These are phyloP conservation scores for Aphaenogaster rudis DNA, from an alignment of 1,140 invertebrate species.

Conservation along the genomic window DNA sequence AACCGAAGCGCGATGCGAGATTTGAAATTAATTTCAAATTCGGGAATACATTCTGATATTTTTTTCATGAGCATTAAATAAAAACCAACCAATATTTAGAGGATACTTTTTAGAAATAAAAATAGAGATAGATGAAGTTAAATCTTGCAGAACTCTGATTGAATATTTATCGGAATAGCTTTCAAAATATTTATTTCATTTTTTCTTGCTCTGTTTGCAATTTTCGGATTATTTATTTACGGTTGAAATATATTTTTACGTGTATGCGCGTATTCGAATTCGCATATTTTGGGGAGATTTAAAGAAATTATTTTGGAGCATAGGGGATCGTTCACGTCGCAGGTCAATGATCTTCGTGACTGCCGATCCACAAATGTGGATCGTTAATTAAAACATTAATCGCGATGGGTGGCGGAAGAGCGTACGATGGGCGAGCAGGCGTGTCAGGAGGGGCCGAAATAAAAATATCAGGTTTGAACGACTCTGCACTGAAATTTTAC, in stretches of 20 bases:
- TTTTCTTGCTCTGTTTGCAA: not conserved
- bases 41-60: not conserved
- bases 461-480: conserved; percentile 61
- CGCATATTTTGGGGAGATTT: not conserved
- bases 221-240: not conserved
- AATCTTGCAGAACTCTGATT: not conserved
- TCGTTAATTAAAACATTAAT: conserved; percentile 52
- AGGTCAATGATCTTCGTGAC: not conserved
- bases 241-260: not conserved
- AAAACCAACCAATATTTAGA: not conserved
- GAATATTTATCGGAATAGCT: not conserved
- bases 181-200: not conserved
- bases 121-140: not conserved
- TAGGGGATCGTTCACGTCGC: not conserved
- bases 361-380: conserved; percentile 11
- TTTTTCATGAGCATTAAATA: not conserved
- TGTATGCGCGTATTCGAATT: not conserved
- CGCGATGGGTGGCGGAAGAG: conserved; percentile 48
- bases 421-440: conserved; percentile 21
- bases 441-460: conserved; percentile 42
- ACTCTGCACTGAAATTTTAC: conserved; percentile 51
- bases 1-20: not conserved
- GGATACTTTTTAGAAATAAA: not conserved
- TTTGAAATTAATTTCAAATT: conserved; percentile 20
- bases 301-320: not conserved